Evolutionary conservation across 2,797 vertebrate genomes (phyloP).

Genomic region (Sebastes variabilis): DNA sequence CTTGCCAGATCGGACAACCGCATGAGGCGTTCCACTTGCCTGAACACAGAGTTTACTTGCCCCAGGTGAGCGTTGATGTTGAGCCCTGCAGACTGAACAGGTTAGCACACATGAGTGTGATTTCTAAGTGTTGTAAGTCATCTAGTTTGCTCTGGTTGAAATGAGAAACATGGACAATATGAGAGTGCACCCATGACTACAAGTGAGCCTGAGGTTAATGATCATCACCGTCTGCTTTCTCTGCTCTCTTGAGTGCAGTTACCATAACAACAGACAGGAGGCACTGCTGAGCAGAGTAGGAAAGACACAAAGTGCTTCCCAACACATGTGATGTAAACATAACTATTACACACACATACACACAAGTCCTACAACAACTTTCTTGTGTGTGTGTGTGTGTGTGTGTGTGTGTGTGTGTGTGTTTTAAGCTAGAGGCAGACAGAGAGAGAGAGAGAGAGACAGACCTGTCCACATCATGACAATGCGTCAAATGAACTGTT

Average conservation of each 20-base stretch:
- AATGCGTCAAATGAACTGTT: conserved; percentile 60
- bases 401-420: too few species aligned
- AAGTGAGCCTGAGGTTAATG: background rate
- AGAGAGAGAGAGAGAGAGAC: background rate
- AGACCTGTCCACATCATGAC: conserved; percentile 49
- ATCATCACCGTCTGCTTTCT: background rate
- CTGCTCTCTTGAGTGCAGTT: background rate
- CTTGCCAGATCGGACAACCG: too few species aligned
- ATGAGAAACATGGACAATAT: background rate
- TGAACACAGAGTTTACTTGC: too few species aligned
- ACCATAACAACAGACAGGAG: conserved; percentile 20
- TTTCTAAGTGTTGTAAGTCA: background rate
- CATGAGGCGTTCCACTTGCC: too few species aligned
- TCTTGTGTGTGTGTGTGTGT: too few species aligned
- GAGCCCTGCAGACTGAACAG: background rate
- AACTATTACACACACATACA: too few species aligned
- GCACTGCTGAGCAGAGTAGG: conserved; percentile 23
- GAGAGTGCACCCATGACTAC: background rate
- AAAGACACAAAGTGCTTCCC: background rate
- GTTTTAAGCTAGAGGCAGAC: background rate
- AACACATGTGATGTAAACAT: background rate
- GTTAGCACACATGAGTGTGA: background rate
- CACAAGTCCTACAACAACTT: background rate
- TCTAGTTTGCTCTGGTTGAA: background rate
- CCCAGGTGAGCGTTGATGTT: too few species aligned